Evolutionary conservation across 2,888 invertebrate genomes (phyloP), one percentile per base, ranked within the genome.

Genomic region (Oithona nana): DNA sequence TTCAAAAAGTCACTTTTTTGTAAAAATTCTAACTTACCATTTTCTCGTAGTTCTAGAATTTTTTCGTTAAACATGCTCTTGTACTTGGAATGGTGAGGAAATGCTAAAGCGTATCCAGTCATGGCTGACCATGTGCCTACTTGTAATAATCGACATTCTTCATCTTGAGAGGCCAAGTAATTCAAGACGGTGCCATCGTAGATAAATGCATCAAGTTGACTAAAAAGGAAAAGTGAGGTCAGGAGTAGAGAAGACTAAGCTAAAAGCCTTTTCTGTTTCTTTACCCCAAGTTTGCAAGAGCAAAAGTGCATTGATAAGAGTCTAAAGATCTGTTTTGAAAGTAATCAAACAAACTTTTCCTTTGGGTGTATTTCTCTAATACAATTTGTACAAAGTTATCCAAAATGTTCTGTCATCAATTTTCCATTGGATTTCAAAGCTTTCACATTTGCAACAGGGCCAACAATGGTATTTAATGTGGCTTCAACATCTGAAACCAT

Each of bases 81-180:
- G 74, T 90, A 88, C 76, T 92, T 92, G 49, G 94, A 95, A 73
- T 93, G 90, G 68, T 93, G 82, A 6, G 93, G 88, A 71, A 98
- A 93, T 24, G 93, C 97, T 62, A 98, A 78, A 48, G 95, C 97
- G 71, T 98, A 98, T 26, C 86, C 86, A 1, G 97, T 94, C 89
- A 94, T 95, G 59, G 94, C 93, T 73, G 95, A 94, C 95, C 97
- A 97, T 63, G 87, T 85, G 29, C 97, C 97, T 48, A 97, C 95
- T n/a, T 93, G 95, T 69, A 94, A 79, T 61, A 98, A 77, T 67
- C 88, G 80, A 73, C 97, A 98, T 72, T 93, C 90, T 73, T 94
- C 92, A 71, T 97, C 97, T 77, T 86, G 80, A 22, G 93, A 88
- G 28, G 93, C 94, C 71, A 92, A 62, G 74, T 94, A 97, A 72